Evolutionary conservation across 2,888 invertebrate species (phyloP).

Genomic region (Acrobasis repandana): DNA sequence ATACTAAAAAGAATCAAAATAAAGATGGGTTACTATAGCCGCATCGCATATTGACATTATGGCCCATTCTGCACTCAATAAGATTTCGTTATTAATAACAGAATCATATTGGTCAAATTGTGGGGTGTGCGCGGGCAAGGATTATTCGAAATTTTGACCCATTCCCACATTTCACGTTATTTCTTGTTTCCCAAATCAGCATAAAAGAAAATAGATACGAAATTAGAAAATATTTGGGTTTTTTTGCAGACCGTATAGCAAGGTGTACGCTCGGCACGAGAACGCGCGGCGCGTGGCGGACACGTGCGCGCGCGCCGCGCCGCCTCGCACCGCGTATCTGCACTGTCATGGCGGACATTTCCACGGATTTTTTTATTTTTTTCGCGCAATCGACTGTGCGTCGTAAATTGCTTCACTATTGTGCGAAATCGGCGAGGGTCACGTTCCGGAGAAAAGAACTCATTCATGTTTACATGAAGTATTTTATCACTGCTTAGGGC

Average conservation of each 20-base stretch:
- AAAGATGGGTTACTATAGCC: no score
- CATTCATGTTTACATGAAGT: slow-evolving; percentile 64
- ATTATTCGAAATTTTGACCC: no score
- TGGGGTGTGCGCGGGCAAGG: no score
- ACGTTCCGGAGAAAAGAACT: slow-evolving; percentile 51
- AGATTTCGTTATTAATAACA: no score
- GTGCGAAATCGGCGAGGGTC: slow-evolving; percentile 51
- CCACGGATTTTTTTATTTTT: slow-evolving; percentile 58
- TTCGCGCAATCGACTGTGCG: slow-evolving; percentile 60
- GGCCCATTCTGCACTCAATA: no score
- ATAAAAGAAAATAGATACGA: no score
- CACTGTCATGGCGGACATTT: slow-evolving; percentile 71
- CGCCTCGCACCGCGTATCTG: slow-evolving; percentile 51
- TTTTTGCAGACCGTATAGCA: slow-evolving; percentile 57
- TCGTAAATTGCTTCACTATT: slow-evolving; percentile 73
- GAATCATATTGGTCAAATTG: no score
- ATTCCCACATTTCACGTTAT: no score
- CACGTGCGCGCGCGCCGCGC: slow-evolving; percentile 60
- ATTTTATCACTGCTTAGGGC: slow-evolving; percentile 45
- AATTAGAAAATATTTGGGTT: background rate
- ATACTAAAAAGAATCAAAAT: no score
- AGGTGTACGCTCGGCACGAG: slow-evolving; percentile 60
- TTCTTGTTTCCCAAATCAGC: no score
- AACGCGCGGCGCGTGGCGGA: slow-evolving; percentile 53
- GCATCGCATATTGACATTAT: no score